Percentiles rank a stretch among this genome's conserved stretches.
phyloP scores from a whole-genome alignment of 2,797 vertebrate genomes.

The Urosaurus nigricauda region DNA sequence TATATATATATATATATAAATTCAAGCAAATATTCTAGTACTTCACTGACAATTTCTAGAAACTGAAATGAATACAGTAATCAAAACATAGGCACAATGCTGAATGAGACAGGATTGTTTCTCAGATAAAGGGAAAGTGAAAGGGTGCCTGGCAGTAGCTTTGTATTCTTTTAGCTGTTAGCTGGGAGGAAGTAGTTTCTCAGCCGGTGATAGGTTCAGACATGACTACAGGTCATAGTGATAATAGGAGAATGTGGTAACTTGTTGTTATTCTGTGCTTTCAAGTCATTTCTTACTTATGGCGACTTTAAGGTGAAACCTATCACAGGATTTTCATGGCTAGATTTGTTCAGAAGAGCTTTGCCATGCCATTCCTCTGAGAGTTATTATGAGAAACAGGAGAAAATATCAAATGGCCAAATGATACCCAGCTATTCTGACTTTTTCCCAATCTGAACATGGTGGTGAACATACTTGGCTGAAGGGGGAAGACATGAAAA shows the following conservation, averaged over 20 bases:
- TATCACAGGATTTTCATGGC: too few relatives aligned
- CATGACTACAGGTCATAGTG: not conserved
- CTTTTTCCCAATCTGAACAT: too few relatives aligned
- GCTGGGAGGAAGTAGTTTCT: not conserved
- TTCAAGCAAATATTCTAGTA: not conserved
- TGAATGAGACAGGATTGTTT: not conserved
- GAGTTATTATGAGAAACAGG: too few relatives aligned
- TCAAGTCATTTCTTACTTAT: too few relatives aligned
- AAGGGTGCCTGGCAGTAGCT: not conserved
- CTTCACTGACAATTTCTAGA: slow-evolving; percentile 8
- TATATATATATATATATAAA: not conserved
- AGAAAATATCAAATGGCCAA: too few relatives aligned
- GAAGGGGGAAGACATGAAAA: too few relatives aligned
- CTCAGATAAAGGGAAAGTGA: not conserved
- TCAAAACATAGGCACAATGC: not conserved
- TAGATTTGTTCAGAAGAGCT: too few relatives aligned
- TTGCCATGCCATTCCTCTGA: too few relatives aligned
- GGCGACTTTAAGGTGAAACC: too few relatives aligned
- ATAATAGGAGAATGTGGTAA: not conserved
- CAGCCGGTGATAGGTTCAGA: not conserved
- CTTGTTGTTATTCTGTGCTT: not conserved
- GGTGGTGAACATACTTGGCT: too few relatives aligned
- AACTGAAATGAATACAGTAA: not conserved
- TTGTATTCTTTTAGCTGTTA: not conserved
- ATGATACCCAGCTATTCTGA: too few relatives aligned